Evolutionary conservation across 1,140 invertebrate species (phyloP).

Genomic region (Cyphomyrmex costatus): DNA sequence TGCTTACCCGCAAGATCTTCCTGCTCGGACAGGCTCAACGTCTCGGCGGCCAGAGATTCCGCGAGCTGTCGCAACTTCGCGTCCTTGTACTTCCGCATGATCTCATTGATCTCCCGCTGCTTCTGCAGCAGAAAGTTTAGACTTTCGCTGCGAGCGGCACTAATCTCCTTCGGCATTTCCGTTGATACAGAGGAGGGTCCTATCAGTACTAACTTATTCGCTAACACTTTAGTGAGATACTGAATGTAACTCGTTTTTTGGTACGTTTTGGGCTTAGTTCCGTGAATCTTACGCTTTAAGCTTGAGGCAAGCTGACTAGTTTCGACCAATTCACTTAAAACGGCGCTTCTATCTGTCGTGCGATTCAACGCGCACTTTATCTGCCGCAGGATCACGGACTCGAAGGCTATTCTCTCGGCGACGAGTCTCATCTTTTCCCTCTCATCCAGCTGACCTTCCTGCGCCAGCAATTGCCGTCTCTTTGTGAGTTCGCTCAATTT

Average conservation of each 20-base stretch:
- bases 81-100: conserved; percentile 89
- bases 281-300: conserved; percentile 89
- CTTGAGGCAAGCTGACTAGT: conserved; percentile 91
- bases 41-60: conserved; percentile 89
- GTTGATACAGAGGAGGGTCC: conserved; percentile 66
- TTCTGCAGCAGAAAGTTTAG: conserved; percentile 88
- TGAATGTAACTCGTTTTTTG: conserved; percentile 88
- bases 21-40: conserved; percentile 87
- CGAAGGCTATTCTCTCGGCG: conserved; percentile 92
- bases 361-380: conserved; percentile 88
- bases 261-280: conserved; percentile 87
- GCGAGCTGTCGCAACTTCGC: conserved; percentile 90
- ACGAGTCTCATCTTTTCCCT: conserved; percentile 90
- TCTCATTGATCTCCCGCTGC: conserved; percentile 88
- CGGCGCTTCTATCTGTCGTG: conserved; percentile 76
- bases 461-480: conserved; percentile 88
- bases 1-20: conserved; percentile 76
- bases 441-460: conserved; percentile 89
- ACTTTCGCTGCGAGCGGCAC: conserved; percentile 81
- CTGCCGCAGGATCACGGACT: conserved; percentile 90
- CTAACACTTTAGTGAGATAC: conserved; percentile 89
- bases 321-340: conserved; percentile 88
- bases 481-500: conserved; percentile 90
- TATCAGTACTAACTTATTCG: conserved; percentile 87
- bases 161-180: conserved; percentile 76